These are phyloP conservation scores for Blennius ocellaris DNA, from an alignment of 2,113 vertebrate genomes.

Conservation along the genomic window DNA sequence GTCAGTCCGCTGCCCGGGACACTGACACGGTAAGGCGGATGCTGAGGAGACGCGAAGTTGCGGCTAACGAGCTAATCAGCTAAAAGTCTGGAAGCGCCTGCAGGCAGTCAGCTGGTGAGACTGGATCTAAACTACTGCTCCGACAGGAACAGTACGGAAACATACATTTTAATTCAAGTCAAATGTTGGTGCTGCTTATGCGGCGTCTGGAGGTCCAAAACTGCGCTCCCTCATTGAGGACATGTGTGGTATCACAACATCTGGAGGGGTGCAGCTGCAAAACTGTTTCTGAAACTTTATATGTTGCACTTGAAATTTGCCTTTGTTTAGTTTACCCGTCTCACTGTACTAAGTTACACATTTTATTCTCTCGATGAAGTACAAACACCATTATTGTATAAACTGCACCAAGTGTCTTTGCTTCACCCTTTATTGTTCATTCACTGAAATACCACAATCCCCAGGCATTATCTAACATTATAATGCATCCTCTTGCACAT, in stretches of 20 bases:
- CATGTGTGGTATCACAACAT: not conserved
- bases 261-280: not conserved
- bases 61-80: conserved; percentile 17
- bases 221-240: conserved; percentile 6
- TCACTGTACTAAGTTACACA: no score
- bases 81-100: not conserved
- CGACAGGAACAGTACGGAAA: not conserved
- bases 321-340: no score
- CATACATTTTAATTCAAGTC: not conserved
- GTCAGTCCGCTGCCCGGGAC: conserved; percentile 41
- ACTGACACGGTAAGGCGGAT: conserved; percentile 67
- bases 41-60: conserved; percentile 12
- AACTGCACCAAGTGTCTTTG: no score
- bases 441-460: no score
- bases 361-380: no score
- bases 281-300: not conserved
- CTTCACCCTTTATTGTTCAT: no score
- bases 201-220: not conserved
- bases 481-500: no score
- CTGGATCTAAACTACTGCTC: not conserved
- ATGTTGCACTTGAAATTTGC: no score
- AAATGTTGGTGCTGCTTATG: conserved; percentile 1
- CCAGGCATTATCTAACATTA: no score
- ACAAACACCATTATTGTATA: no score
- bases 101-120: not conserved